Evolutionary conservation across 2,888 invertebrate species (phyloP).

Genomic region (Trichopoda pennipes): DNA sequence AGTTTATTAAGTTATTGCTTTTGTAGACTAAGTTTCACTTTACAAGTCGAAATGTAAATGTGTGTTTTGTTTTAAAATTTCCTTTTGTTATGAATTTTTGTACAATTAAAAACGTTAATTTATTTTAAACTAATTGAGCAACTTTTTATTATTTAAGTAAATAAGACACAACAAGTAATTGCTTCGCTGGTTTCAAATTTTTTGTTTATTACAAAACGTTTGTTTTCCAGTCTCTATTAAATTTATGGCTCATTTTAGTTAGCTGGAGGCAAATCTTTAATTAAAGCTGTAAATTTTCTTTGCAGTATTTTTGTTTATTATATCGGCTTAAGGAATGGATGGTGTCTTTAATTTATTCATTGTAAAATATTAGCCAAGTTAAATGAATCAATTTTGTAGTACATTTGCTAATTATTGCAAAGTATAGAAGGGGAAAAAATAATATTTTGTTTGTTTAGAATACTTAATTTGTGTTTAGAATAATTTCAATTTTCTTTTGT

Average conservation of each 20-base stretch:
- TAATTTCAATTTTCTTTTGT: too few relatives aligned
- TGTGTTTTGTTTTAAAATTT: neutral
- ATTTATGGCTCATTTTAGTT: constrained; percentile 13
- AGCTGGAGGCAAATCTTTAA: constrained; percentile 70
- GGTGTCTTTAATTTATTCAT: constrained; percentile 15
- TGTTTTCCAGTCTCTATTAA: neutral
- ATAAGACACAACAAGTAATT: constrained; percentile 35
- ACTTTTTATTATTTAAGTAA: constrained; percentile 31
- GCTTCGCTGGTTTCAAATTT: neutral
- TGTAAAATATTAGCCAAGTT: constrained; percentile 56
- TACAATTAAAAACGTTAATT: constrained; percentile 47
- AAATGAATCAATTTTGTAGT: constrained; percentile 39
- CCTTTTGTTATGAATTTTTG: constrained; percentile 11
- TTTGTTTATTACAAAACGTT: neutral
- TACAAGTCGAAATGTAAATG: neutral
- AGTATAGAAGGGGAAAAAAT: too few relatives aligned
- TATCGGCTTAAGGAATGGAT: neutral
- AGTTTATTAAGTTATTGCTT: constrained; percentile 34
- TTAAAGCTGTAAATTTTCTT: constrained; percentile 71
- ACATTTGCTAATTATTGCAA: too few relatives aligned
- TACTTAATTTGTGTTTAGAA: too few relatives aligned
- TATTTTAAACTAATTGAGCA: constrained; percentile 63
- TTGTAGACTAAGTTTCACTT: neutral
- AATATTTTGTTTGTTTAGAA: neutral
- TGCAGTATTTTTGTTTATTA: constrained; percentile 9